Evolutionary conservation across 2,113 vertebrate species (phyloP).

Genomic region (Jacana jacana): DNA sequence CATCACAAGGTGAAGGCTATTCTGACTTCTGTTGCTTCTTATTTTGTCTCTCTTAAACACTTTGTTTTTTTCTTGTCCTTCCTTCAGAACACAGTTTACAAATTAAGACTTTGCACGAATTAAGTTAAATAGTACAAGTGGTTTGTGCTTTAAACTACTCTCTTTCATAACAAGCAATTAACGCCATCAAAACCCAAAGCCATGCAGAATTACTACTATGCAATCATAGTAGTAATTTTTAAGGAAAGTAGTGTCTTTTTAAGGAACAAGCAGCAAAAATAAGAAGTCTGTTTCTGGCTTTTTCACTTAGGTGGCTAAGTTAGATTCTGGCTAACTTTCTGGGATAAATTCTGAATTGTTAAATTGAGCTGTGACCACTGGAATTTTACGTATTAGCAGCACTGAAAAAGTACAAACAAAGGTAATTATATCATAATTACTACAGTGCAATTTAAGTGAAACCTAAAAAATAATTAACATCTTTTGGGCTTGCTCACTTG

Average conservation of each 20-base stretch:
- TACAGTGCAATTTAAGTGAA: neutral
- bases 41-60: neutral
- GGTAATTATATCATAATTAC: neutral
- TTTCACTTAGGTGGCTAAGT: neutral
- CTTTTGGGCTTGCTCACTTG: neutral
- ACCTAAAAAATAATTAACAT: neutral
- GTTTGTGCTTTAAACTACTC: neutral
- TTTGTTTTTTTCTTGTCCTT: neutral
- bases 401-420: neutral
- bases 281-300: neutral
- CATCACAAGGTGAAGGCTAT: neutral
- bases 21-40: neutral
- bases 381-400: neutral
- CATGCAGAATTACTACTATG: fast-evolving
- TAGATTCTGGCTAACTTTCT: neutral
- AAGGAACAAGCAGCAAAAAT: neutral
- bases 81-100: neutral
- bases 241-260: no score
- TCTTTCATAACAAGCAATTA: neutral
- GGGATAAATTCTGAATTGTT: neutral
- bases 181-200: neutral
- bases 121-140: neutral
- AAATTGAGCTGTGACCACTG: neutral
- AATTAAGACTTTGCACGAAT: neutral
- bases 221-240: no score